Evolutionary conservation across 2,797 vertebrate genomes (phyloP), one percentile per base, ranked within the genome.

Genomic region (Dipus sagitta): DNA sequence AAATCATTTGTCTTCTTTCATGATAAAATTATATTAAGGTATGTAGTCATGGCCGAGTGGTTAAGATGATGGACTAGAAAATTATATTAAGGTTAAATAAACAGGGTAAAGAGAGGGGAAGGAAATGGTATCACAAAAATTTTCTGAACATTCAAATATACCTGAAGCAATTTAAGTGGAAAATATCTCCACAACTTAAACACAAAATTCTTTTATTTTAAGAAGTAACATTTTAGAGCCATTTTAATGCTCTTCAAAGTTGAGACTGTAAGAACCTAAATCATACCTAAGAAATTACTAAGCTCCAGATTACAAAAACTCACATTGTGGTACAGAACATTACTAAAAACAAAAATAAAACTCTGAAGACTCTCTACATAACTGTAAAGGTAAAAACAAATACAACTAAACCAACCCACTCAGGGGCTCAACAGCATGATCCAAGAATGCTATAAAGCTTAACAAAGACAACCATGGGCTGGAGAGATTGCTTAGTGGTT

Each of bases 211-310:
- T 78, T 90, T 92, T 81, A 81, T 65, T 76, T 80, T 78, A 80
- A 93, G 52, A 90, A 94, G 77, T 52, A 38, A 18, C 26, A 72
- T 38, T 83, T 89, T 79, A 87, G 8, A 92, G 26, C 92, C 4
- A 13, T 75, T 86, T 90, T 87, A 64, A 75, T 76, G 76, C n/a
- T 90, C 71, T 88, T 90, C 34, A 70, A 90, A 94, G 23, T 91
- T 28, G 24, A 83, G 24, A 92, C 70, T 88, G 7, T 86, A 86
- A 92, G 4, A 90, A 47, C 13, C 83, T 94, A 92, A 93, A 86
- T 62, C 77, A 70, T 38, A 96, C 6, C 52, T 81, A 68, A 93
- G 80, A 90, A 94, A 82, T 54, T 81, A 72, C 12, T 89, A 83
- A 77, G 18, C 26, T 26, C 23, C 17, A 23, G 75, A 90, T 17